Evolutionary conservation across 2,888 invertebrate genomes (phyloP).

Genomic region (Caenorhabditis panamensis): DNA sequence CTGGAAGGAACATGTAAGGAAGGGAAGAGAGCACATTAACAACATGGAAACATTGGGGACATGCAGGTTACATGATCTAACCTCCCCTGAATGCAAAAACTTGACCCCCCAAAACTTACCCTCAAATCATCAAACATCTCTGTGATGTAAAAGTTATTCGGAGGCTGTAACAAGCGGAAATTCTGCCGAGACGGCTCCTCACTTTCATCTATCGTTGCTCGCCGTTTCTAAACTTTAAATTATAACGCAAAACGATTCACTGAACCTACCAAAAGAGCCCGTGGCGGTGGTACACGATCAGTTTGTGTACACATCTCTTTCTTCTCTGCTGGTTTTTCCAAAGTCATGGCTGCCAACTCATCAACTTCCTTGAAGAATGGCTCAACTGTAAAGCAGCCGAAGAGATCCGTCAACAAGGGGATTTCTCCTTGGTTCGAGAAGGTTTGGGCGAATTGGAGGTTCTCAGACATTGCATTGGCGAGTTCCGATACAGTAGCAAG

Average conservation of each 20-base stretch:
- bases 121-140: conserved; percentile 79
- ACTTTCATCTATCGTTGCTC: conserved; percentile 64
- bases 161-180: conserved; percentile 75
- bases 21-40: not conserved
- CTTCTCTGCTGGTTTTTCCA: conserved; percentile 31
- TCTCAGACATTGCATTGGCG: conserved; percentile 78
- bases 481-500: conserved; percentile 75
- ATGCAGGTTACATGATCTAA: too few relatives aligned
- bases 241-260: too few relatives aligned
- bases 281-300: conserved; percentile 45
- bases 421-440: conserved; percentile 75
- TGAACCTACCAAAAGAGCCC: conserved; percentile 50
- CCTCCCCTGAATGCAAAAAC: too few relatives aligned
- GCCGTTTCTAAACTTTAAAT: conserved; percentile 32
- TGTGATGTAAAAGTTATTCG: conserved; percentile 76
- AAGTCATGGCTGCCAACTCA: conserved; percentile 36
- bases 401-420: conserved; percentile 76
- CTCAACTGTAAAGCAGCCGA: conserved; percentile 79
- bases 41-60: too few relatives aligned
- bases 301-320: conserved; percentile 48
- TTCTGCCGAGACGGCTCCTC: conserved; percentile 67
- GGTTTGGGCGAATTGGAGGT: conserved; percentile 79
- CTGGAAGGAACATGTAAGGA: conserved; percentile 19
- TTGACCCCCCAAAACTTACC: conserved; percentile 48
- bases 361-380: conserved; percentile 71